Evolutionary conservation across 2,113 vertebrate genomes (phyloP).

Genomic region (Odocoileus virginianus): DNA sequence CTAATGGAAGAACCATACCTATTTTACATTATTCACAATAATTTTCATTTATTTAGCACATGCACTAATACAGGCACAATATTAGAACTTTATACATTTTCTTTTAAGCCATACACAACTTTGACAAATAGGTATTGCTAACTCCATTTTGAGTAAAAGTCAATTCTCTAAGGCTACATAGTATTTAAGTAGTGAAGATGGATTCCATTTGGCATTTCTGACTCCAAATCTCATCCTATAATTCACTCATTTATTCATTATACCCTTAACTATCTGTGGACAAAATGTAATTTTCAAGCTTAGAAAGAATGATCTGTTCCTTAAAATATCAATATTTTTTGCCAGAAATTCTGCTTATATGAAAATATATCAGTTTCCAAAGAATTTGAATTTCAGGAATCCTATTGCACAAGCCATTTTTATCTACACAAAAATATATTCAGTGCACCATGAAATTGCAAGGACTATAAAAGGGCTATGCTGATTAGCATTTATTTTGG

Average conservation of each 20-base stretch:
- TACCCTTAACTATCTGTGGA: not conserved
- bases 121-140: not conserved
- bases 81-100: not conserved
- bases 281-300: not conserved
- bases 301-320: not conserved
- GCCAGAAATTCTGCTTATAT: slow-evolving; percentile 28
- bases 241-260: not conserved
- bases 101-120: not conserved
- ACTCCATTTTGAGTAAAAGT: not conserved
- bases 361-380: not conserved
- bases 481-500: slow-evolving; percentile 9
- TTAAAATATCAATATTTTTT: slow-evolving; percentile 37
- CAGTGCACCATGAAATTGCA: not conserved
- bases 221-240: not conserved
- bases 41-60: not conserved
- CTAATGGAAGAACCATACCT: not conserved
- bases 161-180: not conserved
- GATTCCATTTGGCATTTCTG: not conserved
- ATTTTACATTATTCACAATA: not conserved
- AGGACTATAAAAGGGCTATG: not conserved
- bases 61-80: not conserved
- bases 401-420: slow-evolving; percentile 3
- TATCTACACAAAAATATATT: not conserved
- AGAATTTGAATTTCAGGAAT: not conserved
- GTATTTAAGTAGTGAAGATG: not conserved